phyloP scores from a whole-genome alignment of 2,113 vertebrate species.

The Gymnobelideus leadbeateri region DNA sequence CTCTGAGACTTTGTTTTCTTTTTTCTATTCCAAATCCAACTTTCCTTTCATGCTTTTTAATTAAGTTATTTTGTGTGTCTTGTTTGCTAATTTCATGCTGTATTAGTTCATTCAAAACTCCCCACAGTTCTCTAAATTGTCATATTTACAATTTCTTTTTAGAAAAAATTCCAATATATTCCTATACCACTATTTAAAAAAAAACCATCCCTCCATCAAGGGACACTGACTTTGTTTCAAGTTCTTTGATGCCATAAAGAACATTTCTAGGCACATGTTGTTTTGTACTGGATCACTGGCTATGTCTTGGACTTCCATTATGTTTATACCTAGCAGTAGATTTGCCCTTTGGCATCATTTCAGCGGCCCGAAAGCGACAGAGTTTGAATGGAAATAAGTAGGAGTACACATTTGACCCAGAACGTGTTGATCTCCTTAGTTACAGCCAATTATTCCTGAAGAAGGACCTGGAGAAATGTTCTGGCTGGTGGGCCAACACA shows the following conservation, averaged over 20 bases:
- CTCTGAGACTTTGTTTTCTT: neutral
- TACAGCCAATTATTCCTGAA: neutral
- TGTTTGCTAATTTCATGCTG: neutral
- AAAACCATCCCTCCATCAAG: neutral
- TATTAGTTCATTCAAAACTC: neutral
- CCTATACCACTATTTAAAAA: neutral
- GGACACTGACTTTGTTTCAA: neutral
- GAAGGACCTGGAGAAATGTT: neutral
- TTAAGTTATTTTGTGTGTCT: neutral
- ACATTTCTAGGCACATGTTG: neutral
- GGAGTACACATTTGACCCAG: neutral
- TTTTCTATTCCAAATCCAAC: neutral
- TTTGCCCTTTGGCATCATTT: neutral
- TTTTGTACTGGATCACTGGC: neutral
- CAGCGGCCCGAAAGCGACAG: neutral
- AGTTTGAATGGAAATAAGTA: neutral
- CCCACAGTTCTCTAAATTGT: neutral
- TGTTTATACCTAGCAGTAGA: neutral
- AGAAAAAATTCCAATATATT: neutral
- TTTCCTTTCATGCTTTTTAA: neutral
- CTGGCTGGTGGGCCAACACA: conserved; percentile 58
- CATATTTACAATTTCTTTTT: neutral
- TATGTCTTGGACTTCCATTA: neutral
- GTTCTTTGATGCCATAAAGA: neutral
- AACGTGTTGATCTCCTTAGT: neutral